Base-by-base conservation (phyloP, 2,797 vertebrate species). In the Sebastes hubbsi region DNA sequence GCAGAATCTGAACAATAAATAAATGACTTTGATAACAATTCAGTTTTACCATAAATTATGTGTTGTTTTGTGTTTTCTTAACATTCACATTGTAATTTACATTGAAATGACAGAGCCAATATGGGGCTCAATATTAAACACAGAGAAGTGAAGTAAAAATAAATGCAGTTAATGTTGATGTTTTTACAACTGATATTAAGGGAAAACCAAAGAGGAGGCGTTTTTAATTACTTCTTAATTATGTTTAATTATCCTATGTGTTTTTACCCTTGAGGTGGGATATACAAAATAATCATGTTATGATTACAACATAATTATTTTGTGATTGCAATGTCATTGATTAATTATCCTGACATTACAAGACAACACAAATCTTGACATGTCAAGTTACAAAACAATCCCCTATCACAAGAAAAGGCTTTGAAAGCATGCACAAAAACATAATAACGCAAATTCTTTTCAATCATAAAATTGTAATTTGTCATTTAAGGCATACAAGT, bases 1-100 rank as follows among this genome's bases (percentile, higher is more conserved):
- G 8, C 6, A 12, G 24, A 62, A 46, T 36, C 10, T 34, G 27
- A 69, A 69, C 8, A 84, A 76, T 68, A 72, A 76, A 80, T 63
- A 72, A 61, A 72, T 0, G 0, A 29, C 3, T 38, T 58, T 24
- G 22, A 62, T 34, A 34, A 49, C 3, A 67, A 29, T 60, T 18
- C n/a, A 52, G 8, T 58, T 69, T 30, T 27, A 52, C 6, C 20
- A 38, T 24, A 29, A 34, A 38, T 58, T 2, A 14, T 55, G 11
- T 24, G 55, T 54, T n/a, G 36, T 64, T 70, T 52, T 60, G 10
- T 27, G 25, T 16, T 25, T 25, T 29, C 13, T 59, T 20, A n/a
- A 52, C 20, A 52, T 20, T 52, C 8, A 20, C 49, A 9, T 52
- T 52, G 49, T 20, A 52, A 20, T 52, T 52, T 52, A n/a, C 49